Base-by-base conservation (phyloP, 1,140 invertebrate genomes). In the Nephila pilipes region DNA sequence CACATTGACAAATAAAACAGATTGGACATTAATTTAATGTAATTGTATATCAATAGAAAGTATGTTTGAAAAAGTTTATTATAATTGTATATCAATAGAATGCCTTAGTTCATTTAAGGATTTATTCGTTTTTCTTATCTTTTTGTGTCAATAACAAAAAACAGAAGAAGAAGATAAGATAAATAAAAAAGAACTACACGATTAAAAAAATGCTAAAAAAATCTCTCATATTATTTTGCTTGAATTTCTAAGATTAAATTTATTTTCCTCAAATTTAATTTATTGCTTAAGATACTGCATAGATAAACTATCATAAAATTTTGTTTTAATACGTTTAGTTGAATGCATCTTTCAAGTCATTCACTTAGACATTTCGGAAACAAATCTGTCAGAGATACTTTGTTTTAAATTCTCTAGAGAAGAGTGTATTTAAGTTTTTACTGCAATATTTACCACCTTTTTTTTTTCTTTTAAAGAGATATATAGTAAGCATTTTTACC, bases 371-470 rank as follows among this genome's bases (percentile, higher is more conserved):
- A 20, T 75, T 75, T 16, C 5, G 6, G 32, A 36, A 32, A 75
- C 12, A 32, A 32, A 75, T 32, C 25, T 32, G 29, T 75, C 69
- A 36, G 32, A 29, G 16, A 46, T 46, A 46, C 18, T 75, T 36
- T 32, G 69, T 75, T 75, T 75, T 16, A 32, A 75, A 75, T 18
- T 75, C 29, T 18, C 69, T 75, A 18, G 5, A 32, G 69, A 75
- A 14, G 29, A 25, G 1, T 18, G 29, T 75, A 32, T 29, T 75
- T 32, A 75, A 75, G 32, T 32, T 32, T 75, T 75, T 75, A 75
- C 36, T 75, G 69, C 69, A 75, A 12, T 36, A 75, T 75, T 75
- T 36, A 75, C 69, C 69, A 22, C 69, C 14, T 75, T 75, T 75
- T 75, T 69, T 12, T 25, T 69, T 25, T 32, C 6, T 25, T 65